These are phyloP conservation scores for Helicoverpa zea DNA, from an alignment of 1,140 invertebrate genomes.

Conservation along the genomic window DNA sequence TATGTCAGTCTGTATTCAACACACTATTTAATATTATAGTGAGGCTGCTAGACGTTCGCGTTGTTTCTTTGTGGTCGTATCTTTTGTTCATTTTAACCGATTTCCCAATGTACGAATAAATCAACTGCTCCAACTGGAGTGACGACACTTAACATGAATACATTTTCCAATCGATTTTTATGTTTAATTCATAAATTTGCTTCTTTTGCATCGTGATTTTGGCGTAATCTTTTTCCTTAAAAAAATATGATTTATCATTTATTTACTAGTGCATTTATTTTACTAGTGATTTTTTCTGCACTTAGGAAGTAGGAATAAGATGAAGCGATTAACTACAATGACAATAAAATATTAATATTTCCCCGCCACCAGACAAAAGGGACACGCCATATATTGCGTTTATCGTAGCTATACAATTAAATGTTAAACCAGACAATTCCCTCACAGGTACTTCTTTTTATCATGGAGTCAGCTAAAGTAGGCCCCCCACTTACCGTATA, in stretches of 20 bases:
- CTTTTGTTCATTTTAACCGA: conserved; percentile 41
- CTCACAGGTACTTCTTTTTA: conserved; percentile 31
- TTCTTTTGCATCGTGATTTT: conserved; percentile 39
- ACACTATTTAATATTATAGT: conserved; percentile 9
- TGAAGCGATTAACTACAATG: neutral
- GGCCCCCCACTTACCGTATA: conserved; percentile 32
- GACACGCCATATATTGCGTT: neutral
- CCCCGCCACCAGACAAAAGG: neutral
- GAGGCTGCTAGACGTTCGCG: conserved; percentile 6
- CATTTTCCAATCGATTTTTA: conserved; percentile 60
- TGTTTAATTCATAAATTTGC: conserved; percentile 65
- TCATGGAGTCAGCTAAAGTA: neutral
- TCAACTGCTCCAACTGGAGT: conserved; percentile 57
- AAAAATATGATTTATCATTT: conserved; percentile 1
- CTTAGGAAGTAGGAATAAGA: no score
- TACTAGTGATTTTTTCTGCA: no score
- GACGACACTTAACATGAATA: conserved; percentile 61
- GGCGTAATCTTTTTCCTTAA: neutral
- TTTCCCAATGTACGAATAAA: conserved; percentile 64
- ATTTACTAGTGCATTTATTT: no score
- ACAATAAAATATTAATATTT: conserved; percentile 11
- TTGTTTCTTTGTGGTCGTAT: neutral
- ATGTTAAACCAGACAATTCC: conserved; percentile 19
- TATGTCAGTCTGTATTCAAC: conserved; percentile 11
- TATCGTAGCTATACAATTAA: neutral